A percentile compares a stretch with the other conserved stretches of the same genome.
Evolutionary conservation across 2,797 vertebrate species (phyloP).

Genomic region (Macroramphosus scolopax): DNA sequence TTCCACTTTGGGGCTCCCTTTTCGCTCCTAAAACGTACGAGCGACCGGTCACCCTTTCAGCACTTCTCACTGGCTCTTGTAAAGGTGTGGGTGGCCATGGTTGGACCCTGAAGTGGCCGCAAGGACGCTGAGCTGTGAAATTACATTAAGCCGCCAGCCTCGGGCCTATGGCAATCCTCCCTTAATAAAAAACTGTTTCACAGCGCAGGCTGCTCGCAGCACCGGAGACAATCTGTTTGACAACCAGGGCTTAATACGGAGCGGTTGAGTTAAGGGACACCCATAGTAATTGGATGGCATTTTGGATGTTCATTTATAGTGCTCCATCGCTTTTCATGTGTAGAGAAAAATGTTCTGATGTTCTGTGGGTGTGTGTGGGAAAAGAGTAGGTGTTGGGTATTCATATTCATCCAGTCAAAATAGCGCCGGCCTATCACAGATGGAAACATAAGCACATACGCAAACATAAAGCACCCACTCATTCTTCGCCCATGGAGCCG

Average conservation of each 20-base stretch:
- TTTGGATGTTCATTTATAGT: conserved; percentile 62
- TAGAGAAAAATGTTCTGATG: conserved; percentile 51
- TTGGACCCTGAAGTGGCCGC: conserved; percentile 59
- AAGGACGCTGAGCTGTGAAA: conserved; percentile 71
- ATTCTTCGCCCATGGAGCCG: conserved; percentile 26
- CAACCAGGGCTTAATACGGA: conserved; percentile 63
- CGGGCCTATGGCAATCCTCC: conserved; percentile 60
- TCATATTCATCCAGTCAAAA: conserved; percentile 63
- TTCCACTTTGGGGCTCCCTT: conserved; percentile 56
- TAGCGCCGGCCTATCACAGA: conserved; percentile 51
- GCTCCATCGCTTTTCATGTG: conserved; percentile 37
- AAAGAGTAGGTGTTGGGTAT: conserved; percentile 62
- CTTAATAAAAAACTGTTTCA: conserved; percentile 68
- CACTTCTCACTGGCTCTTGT: conserved; percentile 56
- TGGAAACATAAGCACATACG: conserved; percentile 48
- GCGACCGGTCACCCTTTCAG: conserved; percentile 59
- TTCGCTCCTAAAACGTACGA: conserved; percentile 52
- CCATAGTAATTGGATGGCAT: conserved; percentile 59
- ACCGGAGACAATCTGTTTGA: conserved; percentile 69
- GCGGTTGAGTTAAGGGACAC: conserved; percentile 62
- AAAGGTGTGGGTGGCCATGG: conserved; percentile 64
- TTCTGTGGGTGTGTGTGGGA: conserved; percentile 52
- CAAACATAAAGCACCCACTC: conserved; percentile 57
- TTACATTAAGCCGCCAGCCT: conserved; percentile 64
- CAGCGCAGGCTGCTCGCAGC: conserved; percentile 52